Base-by-base conservation (phyloP, 2,113 vertebrate genomes). In the Vidua chalybeata region DNA sequence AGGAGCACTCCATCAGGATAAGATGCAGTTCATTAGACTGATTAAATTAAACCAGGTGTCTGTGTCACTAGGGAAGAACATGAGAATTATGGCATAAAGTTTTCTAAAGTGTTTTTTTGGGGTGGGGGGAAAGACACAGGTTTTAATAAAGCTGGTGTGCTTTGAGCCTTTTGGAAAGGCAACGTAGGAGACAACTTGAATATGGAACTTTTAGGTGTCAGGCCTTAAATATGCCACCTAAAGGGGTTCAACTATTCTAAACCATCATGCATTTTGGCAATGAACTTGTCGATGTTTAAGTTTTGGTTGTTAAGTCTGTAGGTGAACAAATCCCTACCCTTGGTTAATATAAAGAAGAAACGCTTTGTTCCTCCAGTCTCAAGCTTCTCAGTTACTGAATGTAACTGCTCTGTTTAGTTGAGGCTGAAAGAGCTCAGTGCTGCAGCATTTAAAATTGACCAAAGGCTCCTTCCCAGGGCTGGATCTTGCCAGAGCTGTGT, bases 111-210 rank as follows among this genome's bases (percentile, higher is more conserved):
- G 23, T 0, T 46, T 61, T 59, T 76, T 61, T 15, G 23, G 12
- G 4, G 10, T 13, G 2, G 3, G 11, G 4, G 10, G 1, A 4
- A 3, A 19, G 67, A 23, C 20, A 41, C 1, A 61, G 28, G 2
- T 59, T 73, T 76, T 24, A 35, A 21, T 69, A 26, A 43, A 64
- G 39, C 5, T 19, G 15, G 4, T 26, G 15, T 41, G 9, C 63
- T 74, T 68, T 63, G 35, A 67, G 24, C 7, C 10, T 76, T 88
- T 41, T 51, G 37, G 49, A 41, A 71, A 45, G 31, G 11, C 33
- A 63, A 1, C 3, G 23, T 21, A 49, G 20, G 43, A 58, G 63
- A 87, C 35, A 72, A 59, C 8, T 41, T 39, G 23, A 13, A 6
- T 41, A 9, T 39, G 21, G 17, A 49, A 45, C 20, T 41, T 68